These are phyloP conservation scores for Disparrhopalites patrizii DNA, from an alignment of 2,888 invertebrate genomes.

Conservation along the genomic window DNA sequence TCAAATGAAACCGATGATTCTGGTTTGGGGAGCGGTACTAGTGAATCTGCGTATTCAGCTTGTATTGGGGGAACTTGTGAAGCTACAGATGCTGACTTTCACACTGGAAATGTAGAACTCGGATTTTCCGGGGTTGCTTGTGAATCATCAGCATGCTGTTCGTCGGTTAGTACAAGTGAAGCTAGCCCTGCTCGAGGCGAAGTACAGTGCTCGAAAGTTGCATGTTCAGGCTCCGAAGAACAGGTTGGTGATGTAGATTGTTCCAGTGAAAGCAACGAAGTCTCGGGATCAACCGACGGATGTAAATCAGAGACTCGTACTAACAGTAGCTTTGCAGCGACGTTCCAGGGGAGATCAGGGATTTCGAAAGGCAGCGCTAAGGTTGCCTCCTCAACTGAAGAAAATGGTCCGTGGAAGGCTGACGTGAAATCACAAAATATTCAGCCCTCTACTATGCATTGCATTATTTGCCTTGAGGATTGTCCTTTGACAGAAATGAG, in stretches of 20 bases:
- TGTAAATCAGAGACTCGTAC: neutral
- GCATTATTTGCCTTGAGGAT: constrained; percentile 62
- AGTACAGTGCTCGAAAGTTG: neutral
- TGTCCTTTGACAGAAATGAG: constrained; percentile 56
- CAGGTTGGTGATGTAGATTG: neutral
- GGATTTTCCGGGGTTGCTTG: neutral
- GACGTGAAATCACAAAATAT: neutral
- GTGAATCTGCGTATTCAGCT: constrained; percentile 10
- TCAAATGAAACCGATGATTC: constrained; percentile 21
- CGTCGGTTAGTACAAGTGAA: neutral
- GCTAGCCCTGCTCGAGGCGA: neutral
- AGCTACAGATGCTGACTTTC: constrained; percentile 1
- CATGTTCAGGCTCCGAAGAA: neutral
- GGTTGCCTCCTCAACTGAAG: constrained; percentile 2
- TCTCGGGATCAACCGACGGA: neutral
- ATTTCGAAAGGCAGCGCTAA: neutral
- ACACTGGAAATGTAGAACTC: neutral
- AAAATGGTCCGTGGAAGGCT: neutral
- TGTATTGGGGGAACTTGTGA: constrained; percentile 9
- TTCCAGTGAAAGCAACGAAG: neutral
- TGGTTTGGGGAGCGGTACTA: constrained; percentile 20
- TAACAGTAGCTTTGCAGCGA: neutral
- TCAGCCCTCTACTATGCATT: constrained; percentile 47
- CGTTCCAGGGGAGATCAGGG: neutral
- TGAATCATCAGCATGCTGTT: constrained; percentile 6